Evolutionary conservation across 2,888 invertebrate species (phyloP).

Genomic region (Microdon myrmicae): DNA sequence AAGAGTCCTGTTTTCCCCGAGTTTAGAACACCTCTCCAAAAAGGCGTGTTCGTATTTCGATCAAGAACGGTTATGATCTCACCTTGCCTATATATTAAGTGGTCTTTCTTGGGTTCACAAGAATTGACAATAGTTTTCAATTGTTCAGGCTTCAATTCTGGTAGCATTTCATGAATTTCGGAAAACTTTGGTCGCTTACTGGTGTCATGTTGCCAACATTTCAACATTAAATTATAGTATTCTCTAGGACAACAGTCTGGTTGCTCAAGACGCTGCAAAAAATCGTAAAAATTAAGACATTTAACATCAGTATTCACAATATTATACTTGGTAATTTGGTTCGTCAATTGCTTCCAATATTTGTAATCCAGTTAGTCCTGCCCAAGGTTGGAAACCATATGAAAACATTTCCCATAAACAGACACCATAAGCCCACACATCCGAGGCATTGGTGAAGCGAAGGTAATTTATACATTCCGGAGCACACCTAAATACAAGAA

Average conservation of each 20-base stretch:
- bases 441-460: slow-evolving; percentile 94
- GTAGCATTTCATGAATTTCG: slow-evolving; percentile 81
- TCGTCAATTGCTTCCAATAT: slow-evolving; percentile 95
- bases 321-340: slow-evolving; percentile 81
- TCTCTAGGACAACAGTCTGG: slow-evolving; percentile 95
- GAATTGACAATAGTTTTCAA: slow-evolving; percentile 79
- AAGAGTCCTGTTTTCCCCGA: slow-evolving; percentile 94
- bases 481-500: slow-evolving; percentile 84
- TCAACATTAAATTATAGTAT: slow-evolving; percentile 90
- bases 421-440: slow-evolving; percentile 98
- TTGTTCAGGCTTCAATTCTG: slow-evolving; percentile 90
- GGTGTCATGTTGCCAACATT: slow-evolving; percentile 97
- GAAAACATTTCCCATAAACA: slow-evolving; percentile 99
- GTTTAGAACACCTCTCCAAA: slow-evolving; percentile 92
- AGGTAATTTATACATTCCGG: slow-evolving; percentile 97
- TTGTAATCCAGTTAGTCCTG: slow-evolving; percentile 90
- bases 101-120: slow-evolving; percentile 72
- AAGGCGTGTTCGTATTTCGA: slow-evolving; percentile 75
- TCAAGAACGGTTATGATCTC: slow-evolving; percentile 94
- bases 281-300: slow-evolving; percentile 12
- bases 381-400: slow-evolving; percentile 99
- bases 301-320: background rate
- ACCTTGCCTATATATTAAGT: slow-evolving; percentile 84
- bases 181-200: slow-evolving; percentile 88
- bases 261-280: slow-evolving; percentile 81